Percentiles rank a stretch among this genome's conserved stretches.
phyloP scores from a whole-genome alignment of 1,140 invertebrate species.

The Heliconius melpomene region DNA sequence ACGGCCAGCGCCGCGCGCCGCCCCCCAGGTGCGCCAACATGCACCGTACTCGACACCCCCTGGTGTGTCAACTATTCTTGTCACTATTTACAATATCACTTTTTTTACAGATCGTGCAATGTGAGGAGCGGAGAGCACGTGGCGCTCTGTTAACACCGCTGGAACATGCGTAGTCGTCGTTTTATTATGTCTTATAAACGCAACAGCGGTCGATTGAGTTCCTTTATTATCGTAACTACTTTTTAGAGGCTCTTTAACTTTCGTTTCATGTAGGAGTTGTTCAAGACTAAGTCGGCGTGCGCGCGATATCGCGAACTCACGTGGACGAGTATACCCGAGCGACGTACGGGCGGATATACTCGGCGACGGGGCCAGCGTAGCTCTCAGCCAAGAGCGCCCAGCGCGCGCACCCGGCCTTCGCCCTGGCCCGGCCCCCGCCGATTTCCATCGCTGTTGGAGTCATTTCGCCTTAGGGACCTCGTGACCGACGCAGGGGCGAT shows the following conservation, averaged over 20 bases:
- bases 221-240: constrained; percentile 15
- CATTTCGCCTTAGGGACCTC: constrained; percentile 62
- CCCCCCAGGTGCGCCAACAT: too few relatives aligned
- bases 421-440: constrained; percentile 25
- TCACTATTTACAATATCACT: background rate
- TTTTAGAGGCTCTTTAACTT: constrained; percentile 15
- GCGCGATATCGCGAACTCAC: constrained; percentile 57
- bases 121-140: background rate
- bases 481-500: constrained; percentile 9
- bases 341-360: constrained; percentile 33
- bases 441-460: constrained; percentile 47
- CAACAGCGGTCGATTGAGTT: background rate
- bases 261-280: too few relatives aligned
- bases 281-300: constrained; percentile 40
- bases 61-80: background rate
- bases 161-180: constrained; percentile 51
- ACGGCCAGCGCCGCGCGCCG: too few relatives aligned
- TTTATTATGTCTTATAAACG: constrained; percentile 27
- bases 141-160: constrained; percentile 33
- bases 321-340: constrained; percentile 48
- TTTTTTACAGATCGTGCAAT: background rate
- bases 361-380: constrained; percentile 58
- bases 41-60: too few relatives aligned
- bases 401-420: constrained; percentile 55
- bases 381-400: constrained; percentile 68